Evolutionary conservation across 2,797 vertebrate genomes (phyloP), one percentile per base, ranked within the genome.

Genomic region (Clarias platycephalus): DNA sequence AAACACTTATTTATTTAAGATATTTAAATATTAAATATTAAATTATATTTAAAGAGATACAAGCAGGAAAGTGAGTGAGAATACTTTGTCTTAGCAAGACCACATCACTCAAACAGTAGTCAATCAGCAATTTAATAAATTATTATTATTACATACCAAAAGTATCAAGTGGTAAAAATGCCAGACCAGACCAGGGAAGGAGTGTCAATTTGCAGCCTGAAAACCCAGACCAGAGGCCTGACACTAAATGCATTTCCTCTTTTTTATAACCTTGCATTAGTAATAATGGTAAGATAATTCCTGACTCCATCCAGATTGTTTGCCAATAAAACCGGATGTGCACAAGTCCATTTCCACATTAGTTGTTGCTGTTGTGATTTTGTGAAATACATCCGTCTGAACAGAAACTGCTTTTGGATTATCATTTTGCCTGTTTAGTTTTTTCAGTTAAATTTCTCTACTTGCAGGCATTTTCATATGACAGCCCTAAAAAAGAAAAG

Each of bases 401-500:
- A 76, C 28, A 77, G 28, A 22, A 5, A 37, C 28, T 24, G 75
- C 31, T 40, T 12, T 26, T 63, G 7, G 6, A 16, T 40, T 4
- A 31, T 10, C 12, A 58, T 60, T 60, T 60, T 26, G 7, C 37
- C 37, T 16, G 49, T 80, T 80, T 64, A 49, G 7, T 28, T 63
- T 4, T 77, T 57, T 63, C 28, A 1, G 6, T 26, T 76, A 80
- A 40, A 4, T 66, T 12, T 84, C 64, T 4, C 34, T 49, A 18
- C 87, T 49, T 83, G 26, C n/a, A 99, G 97, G 90, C 94, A 62
- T 96, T 96, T 88, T 90, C 95, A 82, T 97, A 97, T 90, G 97
- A 99, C 94, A 98, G 97, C 92, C 97, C 97, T 34, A 98, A 99
- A 93, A 99, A 99, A 90, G 97, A 98, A 87, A 99, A 98, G 91